Evolutionary conservation across 2,113 vertebrate genomes (phyloP).

Genomic region (Cavia porcellus): DNA sequence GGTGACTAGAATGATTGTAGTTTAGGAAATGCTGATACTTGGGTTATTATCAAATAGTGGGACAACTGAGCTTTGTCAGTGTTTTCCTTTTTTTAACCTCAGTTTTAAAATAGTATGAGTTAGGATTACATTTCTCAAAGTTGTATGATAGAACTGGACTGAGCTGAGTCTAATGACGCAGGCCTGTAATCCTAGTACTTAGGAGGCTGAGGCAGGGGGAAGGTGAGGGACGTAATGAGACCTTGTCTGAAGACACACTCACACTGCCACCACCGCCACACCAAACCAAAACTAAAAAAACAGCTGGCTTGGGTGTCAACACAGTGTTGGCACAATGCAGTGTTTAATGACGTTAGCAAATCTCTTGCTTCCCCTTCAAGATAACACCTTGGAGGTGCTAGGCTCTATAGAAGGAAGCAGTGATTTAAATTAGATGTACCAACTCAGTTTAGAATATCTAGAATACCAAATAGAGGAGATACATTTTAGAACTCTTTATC

Average conservation of each 20-base stretch:
- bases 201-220: background rate
- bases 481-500: slow-evolving; percentile 6
- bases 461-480: background rate
- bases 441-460: background rate
- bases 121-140: slow-evolving; percentile 14
- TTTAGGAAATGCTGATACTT: slow-evolving; percentile 28
- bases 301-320: background rate
- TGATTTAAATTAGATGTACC: slow-evolving; percentile 41
- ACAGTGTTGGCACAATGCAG: background rate
- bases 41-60: background rate
- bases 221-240: background rate
- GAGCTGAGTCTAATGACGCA: background rate
- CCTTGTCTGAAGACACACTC: background rate
- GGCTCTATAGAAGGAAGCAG: slow-evolving; percentile 10
- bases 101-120: slow-evolving; percentile 41
- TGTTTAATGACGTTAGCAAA: background rate
- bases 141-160: background rate
- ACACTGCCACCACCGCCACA: background rate
- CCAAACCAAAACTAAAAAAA: background rate
- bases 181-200: background rate
- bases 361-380: slow-evolving; percentile 39
- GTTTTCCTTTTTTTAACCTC: background rate
- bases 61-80: background rate
- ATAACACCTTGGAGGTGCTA: background rate
- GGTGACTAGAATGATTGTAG: background rate